Evolutionary conservation across 1,140 invertebrate species (phyloP).

Genomic region (Ostrea denselamellosa): DNA sequence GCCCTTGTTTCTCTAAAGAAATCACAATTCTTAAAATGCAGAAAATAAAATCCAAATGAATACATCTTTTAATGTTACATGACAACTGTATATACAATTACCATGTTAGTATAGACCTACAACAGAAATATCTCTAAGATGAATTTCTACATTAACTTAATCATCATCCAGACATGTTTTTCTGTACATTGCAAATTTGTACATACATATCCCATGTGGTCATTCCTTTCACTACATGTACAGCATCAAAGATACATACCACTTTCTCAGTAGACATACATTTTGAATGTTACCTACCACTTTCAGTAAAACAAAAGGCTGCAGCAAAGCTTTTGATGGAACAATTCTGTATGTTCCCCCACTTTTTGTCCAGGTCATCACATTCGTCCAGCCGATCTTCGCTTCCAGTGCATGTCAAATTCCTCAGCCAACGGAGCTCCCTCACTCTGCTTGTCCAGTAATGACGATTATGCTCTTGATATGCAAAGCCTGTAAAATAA

Average conservation of each 20-base stretch:
- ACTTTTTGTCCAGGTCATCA: slow-evolving; percentile 41
- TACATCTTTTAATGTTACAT: too few relatives aligned
- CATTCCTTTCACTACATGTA: too few relatives aligned
- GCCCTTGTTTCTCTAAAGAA: slow-evolving; percentile 85
- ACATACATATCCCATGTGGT: too few relatives aligned
- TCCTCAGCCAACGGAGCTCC: slow-evolving; percentile 62
- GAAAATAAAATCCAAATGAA: too few relatives aligned
- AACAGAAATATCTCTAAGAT: too few relatives aligned
- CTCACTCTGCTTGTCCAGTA: slow-evolving; percentile 42
- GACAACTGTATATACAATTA: too few relatives aligned
- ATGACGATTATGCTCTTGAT: slow-evolving; percentile 48
- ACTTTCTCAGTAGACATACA: background rate
- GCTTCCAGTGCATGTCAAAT: slow-evolving; percentile 60
- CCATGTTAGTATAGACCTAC: too few relatives aligned
- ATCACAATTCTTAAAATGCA: background rate
- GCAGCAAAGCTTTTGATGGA: slow-evolving; percentile 59
- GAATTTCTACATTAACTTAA: too few relatives aligned
- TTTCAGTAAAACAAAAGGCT: slow-evolving; percentile 57
- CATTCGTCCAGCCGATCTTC: slow-evolving; percentile 60
- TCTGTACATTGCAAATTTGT: too few relatives aligned
- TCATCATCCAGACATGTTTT: too few relatives aligned
- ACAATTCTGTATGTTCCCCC: slow-evolving; percentile 58
- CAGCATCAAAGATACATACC: too few relatives aligned
- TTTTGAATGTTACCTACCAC: background rate
- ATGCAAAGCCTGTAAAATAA: slow-evolving; percentile 56